These are phyloP conservation scores for Drosophila cyrtoloma DNA, from an alignment of 2,888 invertebrate species.

Conservation along the genomic window DNA sequence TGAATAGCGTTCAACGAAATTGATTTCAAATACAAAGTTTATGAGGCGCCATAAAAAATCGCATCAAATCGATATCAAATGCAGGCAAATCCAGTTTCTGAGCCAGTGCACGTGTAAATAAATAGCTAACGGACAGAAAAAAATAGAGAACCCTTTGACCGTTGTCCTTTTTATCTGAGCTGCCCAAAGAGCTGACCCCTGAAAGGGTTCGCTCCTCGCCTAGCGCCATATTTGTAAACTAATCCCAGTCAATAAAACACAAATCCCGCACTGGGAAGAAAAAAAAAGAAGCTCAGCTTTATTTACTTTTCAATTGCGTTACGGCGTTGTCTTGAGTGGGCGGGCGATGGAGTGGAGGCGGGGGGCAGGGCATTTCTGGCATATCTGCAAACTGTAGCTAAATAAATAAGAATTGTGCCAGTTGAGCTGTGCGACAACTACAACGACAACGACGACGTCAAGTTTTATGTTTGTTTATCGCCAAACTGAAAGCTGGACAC, in stretches of 20 bases:
- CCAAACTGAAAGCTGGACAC: conserved; percentile 74
- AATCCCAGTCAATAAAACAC: conserved; percentile 78
- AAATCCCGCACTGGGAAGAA: conserved; percentile 48
- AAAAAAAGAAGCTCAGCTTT: conserved; percentile 36
- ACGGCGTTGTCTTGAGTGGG: conserved; percentile 28
- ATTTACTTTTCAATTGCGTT: conserved; percentile 61
- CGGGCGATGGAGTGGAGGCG: not conserved
- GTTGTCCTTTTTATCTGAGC: conserved; percentile 66
- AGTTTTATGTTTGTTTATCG: conserved; percentile 80
- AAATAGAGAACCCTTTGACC: conserved; percentile 59
- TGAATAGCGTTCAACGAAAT: conserved; percentile 45
- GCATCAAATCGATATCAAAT: conserved; percentile 73
- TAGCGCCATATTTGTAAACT: conserved; percentile 48
- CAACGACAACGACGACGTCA: conserved; percentile 56
- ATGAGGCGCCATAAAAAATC: conserved; percentile 72
- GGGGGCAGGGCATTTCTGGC: conserved; percentile 7
- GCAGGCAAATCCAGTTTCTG: conserved; percentile 55
- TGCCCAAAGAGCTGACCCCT: conserved; percentile 43
- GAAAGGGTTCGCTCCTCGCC: conserved; percentile 43
- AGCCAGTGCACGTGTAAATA: conserved; percentile 74
- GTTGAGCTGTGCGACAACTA: conserved; percentile 72
- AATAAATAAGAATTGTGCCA: conserved; percentile 75
- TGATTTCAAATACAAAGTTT: conserved; percentile 65
- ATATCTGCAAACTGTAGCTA: conserved; percentile 60
- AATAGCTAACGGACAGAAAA: conserved; percentile 50